A percentile compares a stretch with the other conserved stretches of the same genome.
Evolutionary conservation across 1,140 invertebrate genomes (phyloP).

Genomic region (Drosophila neocordata): DNA sequence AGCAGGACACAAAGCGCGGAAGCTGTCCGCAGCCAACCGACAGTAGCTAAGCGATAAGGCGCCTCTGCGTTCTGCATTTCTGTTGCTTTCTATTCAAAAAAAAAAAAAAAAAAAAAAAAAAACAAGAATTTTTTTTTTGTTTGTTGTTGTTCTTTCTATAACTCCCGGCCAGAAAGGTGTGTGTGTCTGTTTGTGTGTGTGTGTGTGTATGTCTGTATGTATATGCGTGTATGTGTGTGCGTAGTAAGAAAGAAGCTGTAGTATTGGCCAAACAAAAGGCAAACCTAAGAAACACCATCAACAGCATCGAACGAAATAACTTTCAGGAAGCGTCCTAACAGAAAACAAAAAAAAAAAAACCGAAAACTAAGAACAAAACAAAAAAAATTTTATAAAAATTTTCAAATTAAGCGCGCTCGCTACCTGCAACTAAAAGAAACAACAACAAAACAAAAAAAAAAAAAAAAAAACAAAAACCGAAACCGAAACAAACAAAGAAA

Average conservation of each 20-base stretch:
- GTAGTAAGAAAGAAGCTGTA: conserved; percentile 22
- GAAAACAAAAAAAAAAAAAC: conserved; percentile 9
- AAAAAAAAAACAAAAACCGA: no score
- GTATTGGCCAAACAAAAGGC: conserved; percentile 28
- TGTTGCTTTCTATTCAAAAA: background rate
- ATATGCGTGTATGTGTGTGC: conserved; percentile 33
- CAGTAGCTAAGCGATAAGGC: conserved; percentile 26
- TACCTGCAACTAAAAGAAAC: conserved; percentile 1
- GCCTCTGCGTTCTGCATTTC: conserved; percentile 45
- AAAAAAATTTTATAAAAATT: conserved; percentile 1
- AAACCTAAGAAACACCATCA: conserved; percentile 15
- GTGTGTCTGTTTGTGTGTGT: conserved; percentile 15
- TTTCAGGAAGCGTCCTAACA: conserved; percentile 13
- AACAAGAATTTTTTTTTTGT: background rate
- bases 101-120: no score
- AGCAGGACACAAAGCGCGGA: conserved; percentile 74
- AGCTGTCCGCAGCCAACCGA: conserved; percentile 46
- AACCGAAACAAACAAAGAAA: no score
- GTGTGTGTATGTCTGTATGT: conserved; percentile 32
- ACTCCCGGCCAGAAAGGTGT: conserved; percentile 54
- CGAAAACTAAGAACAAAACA: background rate
- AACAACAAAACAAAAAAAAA: conserved; percentile 1
- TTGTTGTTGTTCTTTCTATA: conserved; percentile 34
- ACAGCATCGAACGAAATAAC: conserved; percentile 7
- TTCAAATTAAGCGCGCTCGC: conserved; percentile 4